phyloP scores from a whole-genome alignment of 2,888 invertebrate species.

The Agrotis ipsilon region DNA sequence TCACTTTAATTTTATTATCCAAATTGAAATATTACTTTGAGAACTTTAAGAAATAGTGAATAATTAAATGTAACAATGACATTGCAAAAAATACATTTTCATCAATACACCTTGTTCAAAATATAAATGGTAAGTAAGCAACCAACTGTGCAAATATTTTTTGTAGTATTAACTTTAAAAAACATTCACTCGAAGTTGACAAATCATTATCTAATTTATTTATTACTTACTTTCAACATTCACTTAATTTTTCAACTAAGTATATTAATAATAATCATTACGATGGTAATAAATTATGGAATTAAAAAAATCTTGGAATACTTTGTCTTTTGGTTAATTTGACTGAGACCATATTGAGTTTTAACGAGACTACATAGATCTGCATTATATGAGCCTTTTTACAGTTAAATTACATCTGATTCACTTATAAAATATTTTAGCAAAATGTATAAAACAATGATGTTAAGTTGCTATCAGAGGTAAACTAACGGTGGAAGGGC shows the following conservation, averaged over 20 bases:
- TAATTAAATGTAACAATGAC: slow-evolving; percentile 42
- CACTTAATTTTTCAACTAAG: slow-evolving; percentile 6
- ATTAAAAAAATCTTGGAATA: slow-evolving; percentile 10
- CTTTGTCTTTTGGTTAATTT: slow-evolving; percentile 19
- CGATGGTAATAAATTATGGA: not conserved
- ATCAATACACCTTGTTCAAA: slow-evolving; percentile 21
- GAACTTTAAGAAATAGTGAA: slow-evolving; percentile 3
- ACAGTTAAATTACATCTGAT: not conserved
- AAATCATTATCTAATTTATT: slow-evolving; percentile 1
- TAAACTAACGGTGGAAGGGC: not conserved
- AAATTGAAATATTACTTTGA: slow-evolving; percentile 18
- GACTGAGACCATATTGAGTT: not conserved
- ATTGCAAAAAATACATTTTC: slow-evolving; percentile 39
- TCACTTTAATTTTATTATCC: not conserved
- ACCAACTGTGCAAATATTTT: slow-evolving; percentile 52
- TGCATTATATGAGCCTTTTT: not conserved
- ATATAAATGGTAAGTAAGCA: slow-evolving; percentile 21
- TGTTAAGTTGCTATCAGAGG: not conserved
- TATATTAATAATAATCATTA: not conserved
- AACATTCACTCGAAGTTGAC: slow-evolving; percentile 4
- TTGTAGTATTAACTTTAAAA: not conserved
- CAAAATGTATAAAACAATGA: not conserved
- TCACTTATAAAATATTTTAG: too few relatives aligned
- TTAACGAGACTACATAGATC: not conserved
- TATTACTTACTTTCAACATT: slow-evolving; percentile 19